These are phyloP conservation scores for Atopsyche davidsoni DNA, from an alignment of 1,140 invertebrate genomes.

Conservation along the genomic window DNA sequence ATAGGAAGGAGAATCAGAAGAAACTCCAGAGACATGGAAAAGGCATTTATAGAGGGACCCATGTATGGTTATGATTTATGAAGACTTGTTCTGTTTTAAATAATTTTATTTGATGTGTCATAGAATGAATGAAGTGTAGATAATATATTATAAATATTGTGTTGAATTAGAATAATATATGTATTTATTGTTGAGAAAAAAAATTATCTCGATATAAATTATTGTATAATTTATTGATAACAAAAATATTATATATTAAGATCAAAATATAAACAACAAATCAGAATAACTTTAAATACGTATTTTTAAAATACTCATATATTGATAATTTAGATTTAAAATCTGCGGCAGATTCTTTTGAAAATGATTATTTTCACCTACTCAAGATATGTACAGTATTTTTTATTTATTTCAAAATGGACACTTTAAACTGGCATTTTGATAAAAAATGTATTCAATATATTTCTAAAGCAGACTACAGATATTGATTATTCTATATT, in stretches of 20 bases:
- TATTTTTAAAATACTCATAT: too few species aligned
- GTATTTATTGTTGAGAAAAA: conserved; percentile 6
- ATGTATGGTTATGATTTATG: conserved; percentile 71
- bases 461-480: too few species aligned
- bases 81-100: conserved; percentile 1
- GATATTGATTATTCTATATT: too few species aligned
- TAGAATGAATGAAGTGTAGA: not conserved
- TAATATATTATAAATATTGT: not conserved
- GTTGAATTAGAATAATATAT: not conserved
- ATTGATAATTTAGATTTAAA: too few species aligned
- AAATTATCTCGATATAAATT: not conserved
- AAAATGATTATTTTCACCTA: too few species aligned
- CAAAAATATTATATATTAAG: not conserved
- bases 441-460: too few species aligned
- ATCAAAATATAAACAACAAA: not conserved
- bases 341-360: too few species aligned
- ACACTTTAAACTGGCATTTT: too few species aligned
- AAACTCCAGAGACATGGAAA: conserved; percentile 69
- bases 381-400: too few species aligned
- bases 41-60: conserved; percentile 70
- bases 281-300: not conserved
- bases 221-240: not conserved
- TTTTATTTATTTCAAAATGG: too few species aligned
- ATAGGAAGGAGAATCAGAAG: conserved; percentile 76
- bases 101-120: too few species aligned